These are phyloP conservation scores for Petromus typicus DNA, from an alignment of 2,113 vertebrate species.

Conservation along the genomic window DNA sequence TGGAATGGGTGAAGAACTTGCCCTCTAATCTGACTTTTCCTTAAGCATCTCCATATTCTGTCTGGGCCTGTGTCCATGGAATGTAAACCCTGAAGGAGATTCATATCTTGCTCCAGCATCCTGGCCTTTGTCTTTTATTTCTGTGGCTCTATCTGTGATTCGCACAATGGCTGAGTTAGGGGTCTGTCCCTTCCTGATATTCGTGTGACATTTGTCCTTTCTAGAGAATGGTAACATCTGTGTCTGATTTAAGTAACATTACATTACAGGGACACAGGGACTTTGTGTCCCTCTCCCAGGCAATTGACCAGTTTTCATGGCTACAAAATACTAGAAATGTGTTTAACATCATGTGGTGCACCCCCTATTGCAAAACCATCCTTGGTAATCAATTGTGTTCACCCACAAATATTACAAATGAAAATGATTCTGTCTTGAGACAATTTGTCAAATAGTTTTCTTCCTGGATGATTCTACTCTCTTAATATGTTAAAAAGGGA, in stretches of 20 bases:
- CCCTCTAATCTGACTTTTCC: background rate
- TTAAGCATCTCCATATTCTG: background rate
- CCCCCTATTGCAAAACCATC: slow-evolving; percentile 24
- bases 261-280: background rate
- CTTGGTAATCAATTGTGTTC: slow-evolving; percentile 57
- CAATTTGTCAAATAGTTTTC: slow-evolving; percentile 62
- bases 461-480: slow-evolving; percentile 46
- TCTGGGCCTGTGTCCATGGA: background rate
- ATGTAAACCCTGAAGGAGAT: background rate
- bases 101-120: background rate
- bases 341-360: background rate
- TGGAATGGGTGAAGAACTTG: slow-evolving; percentile 37
- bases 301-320: background rate
- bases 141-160: background rate
- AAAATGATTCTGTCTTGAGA: slow-evolving; percentile 48
- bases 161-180: background rate
- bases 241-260: background rate
- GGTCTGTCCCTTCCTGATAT: background rate
- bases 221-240: slow-evolving; percentile 38
- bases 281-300: background rate
- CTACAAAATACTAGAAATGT: slow-evolving; percentile 7
- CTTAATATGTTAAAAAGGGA: slow-evolving; percentile 52
- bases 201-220: background rate
- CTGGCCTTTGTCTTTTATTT: slow-evolving; percentile 17
- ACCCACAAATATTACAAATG: slow-evolving; percentile 52